phyloP scores from a whole-genome alignment of 2,797 vertebrate species.

The Anisognathus igniventris region DNA sequence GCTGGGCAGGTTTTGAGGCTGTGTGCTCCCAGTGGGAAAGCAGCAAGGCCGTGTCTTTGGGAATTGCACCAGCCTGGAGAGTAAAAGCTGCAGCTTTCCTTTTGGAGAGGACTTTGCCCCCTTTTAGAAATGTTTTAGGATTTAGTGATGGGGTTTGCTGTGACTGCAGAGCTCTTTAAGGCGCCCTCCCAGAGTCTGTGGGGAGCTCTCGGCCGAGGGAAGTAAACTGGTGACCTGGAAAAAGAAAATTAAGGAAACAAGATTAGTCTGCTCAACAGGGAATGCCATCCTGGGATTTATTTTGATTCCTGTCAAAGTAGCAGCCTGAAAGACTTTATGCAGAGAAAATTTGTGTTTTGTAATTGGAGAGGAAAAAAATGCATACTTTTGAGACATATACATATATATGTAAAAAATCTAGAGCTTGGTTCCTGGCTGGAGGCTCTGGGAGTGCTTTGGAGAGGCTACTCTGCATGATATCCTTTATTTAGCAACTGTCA shows the following conservation, averaged over 20 bases:
- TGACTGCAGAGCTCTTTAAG: neutral
- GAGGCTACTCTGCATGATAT: neutral
- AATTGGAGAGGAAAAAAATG: neutral
- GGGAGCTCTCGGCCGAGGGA: neutral
- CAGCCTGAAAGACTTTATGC: neutral
- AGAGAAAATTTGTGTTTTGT: neutral
- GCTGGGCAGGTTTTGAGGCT: rapidly evolving
- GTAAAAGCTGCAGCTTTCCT: neutral
- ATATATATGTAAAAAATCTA: neutral
- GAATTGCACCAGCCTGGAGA: neutral
- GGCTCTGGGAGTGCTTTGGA: neutral
- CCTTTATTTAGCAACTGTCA: neutral
- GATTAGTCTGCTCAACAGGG: neutral
- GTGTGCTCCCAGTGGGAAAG: rapidly evolving
- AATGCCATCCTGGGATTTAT: neutral
- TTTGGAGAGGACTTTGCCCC: neutral
- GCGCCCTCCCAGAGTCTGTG: neutral
- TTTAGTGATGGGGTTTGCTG: neutral
- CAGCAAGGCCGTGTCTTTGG: rapidly evolving
- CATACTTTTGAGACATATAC: neutral
- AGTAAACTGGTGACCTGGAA: slow-evolving; percentile 29
- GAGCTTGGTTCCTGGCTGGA: neutral
- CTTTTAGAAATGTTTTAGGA: neutral
- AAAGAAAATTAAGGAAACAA: neutral
- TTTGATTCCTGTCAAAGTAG: neutral